Evolutionary conservation across 2,797 vertebrate genomes (phyloP), one percentile per base, ranked within the genome.

Genomic region (Apodemus agrarius): DNA sequence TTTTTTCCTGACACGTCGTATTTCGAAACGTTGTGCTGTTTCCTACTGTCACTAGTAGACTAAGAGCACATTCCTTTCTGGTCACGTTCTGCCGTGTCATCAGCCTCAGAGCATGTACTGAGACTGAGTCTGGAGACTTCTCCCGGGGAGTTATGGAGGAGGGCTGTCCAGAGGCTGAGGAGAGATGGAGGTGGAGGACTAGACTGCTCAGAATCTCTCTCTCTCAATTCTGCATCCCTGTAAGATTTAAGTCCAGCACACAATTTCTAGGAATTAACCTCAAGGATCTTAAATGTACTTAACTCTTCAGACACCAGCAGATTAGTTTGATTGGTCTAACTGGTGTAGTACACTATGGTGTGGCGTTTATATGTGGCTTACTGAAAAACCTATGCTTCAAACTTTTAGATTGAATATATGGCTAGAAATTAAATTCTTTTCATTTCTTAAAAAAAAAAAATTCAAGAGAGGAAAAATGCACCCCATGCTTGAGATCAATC

Each of bases 51-150:
- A 89, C 63, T 92, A 6, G 65, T 46, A 80, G 92, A 86, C 89
- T 12, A 83, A 13, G 81, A 96, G 83, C 24, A 5, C 91, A 89
- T 96, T 96, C 84, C 88, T 94, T 94, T 91, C 87, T 79, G 67
- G 14, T 82, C 80, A 85, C 3, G 46, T 74, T 95, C 65, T 69
- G 72, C 89, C 59, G 86, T 72, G 84, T 76, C 94, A 96, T 91
- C 86, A 65, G 65, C 72, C 89, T 82, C 12, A 40, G 69, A 92
- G 85, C n/a, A 69, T 24, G 67, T 90, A 57, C 49, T 43, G 17
- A 59, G 92, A 94, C 52, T 54, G 43, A 96, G 79, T 90, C 54
- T 59, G n/a, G n/a, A 91, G 87, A 26, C 52, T 91, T 91, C 81
- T 80, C 72, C 43, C 34, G 34, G 86, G 52, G 63, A 91, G 84